These are phyloP conservation scores for Oreonectes daqikongensis DNA, from an alignment of 2,797 vertebrate species.

Conservation along the genomic window DNA sequence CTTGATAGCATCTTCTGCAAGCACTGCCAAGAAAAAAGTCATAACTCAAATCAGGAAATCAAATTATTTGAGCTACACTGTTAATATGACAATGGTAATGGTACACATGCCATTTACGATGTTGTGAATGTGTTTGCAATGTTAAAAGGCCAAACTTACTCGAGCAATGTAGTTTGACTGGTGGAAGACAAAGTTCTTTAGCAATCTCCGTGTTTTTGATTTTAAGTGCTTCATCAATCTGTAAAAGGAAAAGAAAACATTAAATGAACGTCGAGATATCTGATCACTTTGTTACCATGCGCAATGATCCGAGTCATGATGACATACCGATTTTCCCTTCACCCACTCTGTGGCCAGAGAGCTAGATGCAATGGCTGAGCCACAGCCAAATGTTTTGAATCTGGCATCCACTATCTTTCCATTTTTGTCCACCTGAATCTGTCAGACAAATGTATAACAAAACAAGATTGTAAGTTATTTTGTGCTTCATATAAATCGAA, in stretches of 20 bases:
- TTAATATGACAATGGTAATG: background rate
- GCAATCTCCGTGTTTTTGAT: conserved; percentile 97
- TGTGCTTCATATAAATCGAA: background rate
- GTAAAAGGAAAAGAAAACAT: conserved; percentile 43
- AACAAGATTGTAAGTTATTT: background rate
- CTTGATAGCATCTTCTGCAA: conserved; percentile 96
- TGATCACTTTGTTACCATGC: background rate
- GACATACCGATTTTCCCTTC: conserved; percentile 94
- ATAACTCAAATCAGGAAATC: background rate
- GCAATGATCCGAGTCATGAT: background rate
- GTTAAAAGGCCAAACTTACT: conserved; percentile 73
- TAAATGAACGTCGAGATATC: background rate
- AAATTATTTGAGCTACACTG: background rate
- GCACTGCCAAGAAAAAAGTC: conserved; percentile 75
- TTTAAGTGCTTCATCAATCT: conserved; percentile 91
- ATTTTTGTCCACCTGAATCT: conserved; percentile 90
- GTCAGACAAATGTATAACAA: background rate
- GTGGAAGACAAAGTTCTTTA: conserved; percentile 94
- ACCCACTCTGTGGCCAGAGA: conserved; percentile 96
- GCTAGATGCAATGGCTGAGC: conserved; percentile 96
- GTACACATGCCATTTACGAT: background rate
- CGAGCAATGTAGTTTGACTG: conserved; percentile 97
- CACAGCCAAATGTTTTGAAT: conserved; percentile 97
- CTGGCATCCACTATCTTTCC: conserved; percentile 92
- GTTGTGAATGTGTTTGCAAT: background rate